Base-by-base conservation (phyloP, 2,888 invertebrate species). In the Oscheius sp. region DNA sequence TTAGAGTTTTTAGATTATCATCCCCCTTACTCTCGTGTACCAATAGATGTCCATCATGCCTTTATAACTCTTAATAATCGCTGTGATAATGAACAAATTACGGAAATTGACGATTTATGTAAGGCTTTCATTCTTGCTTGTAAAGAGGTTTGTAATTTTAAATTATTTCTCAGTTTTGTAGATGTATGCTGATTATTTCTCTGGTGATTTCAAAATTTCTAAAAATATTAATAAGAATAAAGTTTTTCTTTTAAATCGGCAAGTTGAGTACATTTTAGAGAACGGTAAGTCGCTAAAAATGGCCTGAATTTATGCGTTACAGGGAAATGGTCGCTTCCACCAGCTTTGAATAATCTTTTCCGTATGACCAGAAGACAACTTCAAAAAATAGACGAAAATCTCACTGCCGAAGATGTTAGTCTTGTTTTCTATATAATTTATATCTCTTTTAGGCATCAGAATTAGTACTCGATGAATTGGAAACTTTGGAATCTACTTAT, bases 291-390 rank as follows among this genome's bases (percentile, higher is more conserved):
- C 9, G 1, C 12, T 43, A 5, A 13, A n/a, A 5, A 27, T 58
- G 12, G 18, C 21, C 43, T 18, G 21, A 45, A 63, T 41, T 13
- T 2, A 1, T 12, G 7, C 9, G 2, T 46, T 74, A 27, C 73
- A 78, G 78, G 73, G 16, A 61, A 61, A 25, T 76, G 80, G 72
- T 81, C 84, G 18, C 79, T 87, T 23, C 87, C 87, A 7, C 81
- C 79, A 45, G 85, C 87, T 12, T 74, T 87, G n/a, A 86, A 85
- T 7, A 87, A 85, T 71, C 71, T 86, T 7, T 80, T 86, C 12
- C 27, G 52, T 5, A 41, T 61, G 21, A 25, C 41, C 21, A 16
- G 43, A 2, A 70, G 84, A 25, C 80, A 81, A 35, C 59, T 86
- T 53, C 80, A 82, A 69, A 75, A 83, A 59, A 76, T 82, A 41